Percentiles rank a stretch among this genome's conserved stretches.
phyloP scores from a whole-genome alignment of 2,888 invertebrate species.

The Epinotia brunnichana region DNA sequence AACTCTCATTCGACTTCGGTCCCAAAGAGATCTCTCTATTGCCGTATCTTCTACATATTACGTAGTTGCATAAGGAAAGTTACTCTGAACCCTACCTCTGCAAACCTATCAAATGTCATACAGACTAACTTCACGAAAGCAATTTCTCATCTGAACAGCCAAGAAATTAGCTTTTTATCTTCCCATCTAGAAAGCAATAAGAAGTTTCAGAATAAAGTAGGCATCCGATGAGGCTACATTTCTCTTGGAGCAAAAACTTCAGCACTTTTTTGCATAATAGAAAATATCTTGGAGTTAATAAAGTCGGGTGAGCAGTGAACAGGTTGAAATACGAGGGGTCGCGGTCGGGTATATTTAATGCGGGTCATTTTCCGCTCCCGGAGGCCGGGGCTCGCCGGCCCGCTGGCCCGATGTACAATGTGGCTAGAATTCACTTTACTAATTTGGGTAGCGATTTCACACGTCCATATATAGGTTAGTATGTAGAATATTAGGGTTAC shows the following conservation, averaged over 20 bases:
- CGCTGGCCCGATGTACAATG: background rate
- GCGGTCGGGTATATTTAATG: constrained; percentile 45
- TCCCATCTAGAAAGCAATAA: constrained; percentile 22
- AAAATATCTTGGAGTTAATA: constrained; percentile 43
- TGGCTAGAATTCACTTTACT: constrained; percentile 16
- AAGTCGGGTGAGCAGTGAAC: constrained; percentile 36
- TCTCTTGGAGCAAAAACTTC: constrained; percentile 25
- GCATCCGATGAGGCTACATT: constrained; percentile 26
- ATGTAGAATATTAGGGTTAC: too few relatives aligned
- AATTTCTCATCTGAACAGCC: constrained; percentile 12
- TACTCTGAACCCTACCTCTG: too few relatives aligned
- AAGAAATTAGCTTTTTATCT: constrained; percentile 32
- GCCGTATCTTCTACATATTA: too few relatives aligned
- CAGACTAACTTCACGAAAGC: background rate
- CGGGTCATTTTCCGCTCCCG: constrained; percentile 40
- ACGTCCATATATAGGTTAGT: background rate
- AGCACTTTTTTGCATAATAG: constrained; percentile 40
- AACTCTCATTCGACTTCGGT: too few relatives aligned
- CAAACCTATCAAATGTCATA: background rate
- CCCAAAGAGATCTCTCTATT: too few relatives aligned
- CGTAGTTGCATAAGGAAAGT: too few relatives aligned
- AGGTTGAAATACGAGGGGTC: constrained; percentile 45
- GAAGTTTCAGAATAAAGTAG: constrained; percentile 26
- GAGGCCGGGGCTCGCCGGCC: background rate
- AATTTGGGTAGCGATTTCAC: constrained; percentile 1